Conservation (phyloP, 1,140 invertebrate species). For the Orchestia grillus region DNA sequence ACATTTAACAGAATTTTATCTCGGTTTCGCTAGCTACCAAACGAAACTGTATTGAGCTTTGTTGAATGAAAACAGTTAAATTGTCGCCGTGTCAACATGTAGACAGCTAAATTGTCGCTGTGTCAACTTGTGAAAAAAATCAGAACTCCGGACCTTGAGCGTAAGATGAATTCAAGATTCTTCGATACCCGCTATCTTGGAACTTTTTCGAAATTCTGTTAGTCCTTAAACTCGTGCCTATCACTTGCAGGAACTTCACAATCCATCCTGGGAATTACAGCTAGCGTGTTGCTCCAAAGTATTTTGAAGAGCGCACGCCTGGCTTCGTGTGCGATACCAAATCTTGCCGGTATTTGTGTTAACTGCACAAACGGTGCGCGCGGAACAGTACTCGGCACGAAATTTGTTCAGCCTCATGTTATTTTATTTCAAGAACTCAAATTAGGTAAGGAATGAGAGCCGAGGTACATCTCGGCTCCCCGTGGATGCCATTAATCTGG, state of each 20-base stretch:
- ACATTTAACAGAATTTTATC: neutral
- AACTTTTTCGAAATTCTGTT: neutral
- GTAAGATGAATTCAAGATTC: neutral
- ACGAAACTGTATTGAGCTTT: neutral
- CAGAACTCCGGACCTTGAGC: neutral
- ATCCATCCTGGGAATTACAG: neutral
- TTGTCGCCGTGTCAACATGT: neutral
- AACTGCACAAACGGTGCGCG: neutral
- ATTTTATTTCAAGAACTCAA: conserved; percentile 11
- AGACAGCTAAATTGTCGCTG: too few species aligned
- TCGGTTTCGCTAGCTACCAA: neutral
- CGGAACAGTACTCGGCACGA: neutral
- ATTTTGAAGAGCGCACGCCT: neutral
- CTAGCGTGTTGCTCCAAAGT: neutral
- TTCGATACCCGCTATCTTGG: neutral
- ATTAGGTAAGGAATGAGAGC: conserved; percentile 31
- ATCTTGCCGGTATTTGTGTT: neutral
- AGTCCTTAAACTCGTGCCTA: neutral
- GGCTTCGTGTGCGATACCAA: neutral
- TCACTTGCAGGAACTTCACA: neutral
- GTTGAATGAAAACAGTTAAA: neutral
- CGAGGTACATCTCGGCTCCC: conserved; percentile 8
- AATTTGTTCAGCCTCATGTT: neutral
- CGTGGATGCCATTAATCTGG: conserved; percentile 31
- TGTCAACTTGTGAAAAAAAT: neutral